Percentiles rank a stretch among this genome's conserved stretches.
Evolutionary conservation across 2,888 invertebrate genomes (phyloP).

Genomic region (Gortyna flavago): DNA sequence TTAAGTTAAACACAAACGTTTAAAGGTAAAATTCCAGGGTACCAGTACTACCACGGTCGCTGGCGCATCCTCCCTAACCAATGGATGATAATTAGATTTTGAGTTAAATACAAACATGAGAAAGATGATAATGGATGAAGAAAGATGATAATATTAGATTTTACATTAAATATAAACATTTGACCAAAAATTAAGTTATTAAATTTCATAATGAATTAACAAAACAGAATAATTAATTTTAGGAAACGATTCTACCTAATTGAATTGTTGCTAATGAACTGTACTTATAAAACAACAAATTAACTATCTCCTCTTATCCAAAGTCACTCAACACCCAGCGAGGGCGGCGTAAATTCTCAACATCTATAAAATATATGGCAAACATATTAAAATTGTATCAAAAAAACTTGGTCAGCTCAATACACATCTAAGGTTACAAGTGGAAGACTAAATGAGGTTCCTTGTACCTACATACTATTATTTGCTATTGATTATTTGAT

Average conservation of each 20-base stretch:
- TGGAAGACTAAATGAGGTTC: slow-evolving; percentile 46
- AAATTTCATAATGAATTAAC: background rate
- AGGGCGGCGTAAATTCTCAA: slow-evolving; percentile 17
- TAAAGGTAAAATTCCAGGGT: too few species aligned
- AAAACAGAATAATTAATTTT: background rate
- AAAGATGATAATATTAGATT: background rate
- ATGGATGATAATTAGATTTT: background rate
- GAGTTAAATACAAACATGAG: background rate
- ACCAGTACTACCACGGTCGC: too few species aligned
- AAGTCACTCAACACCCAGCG: slow-evolving; percentile 17
- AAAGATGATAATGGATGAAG: background rate
- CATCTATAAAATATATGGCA: slow-evolving; percentile 46
- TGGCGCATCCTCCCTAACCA: too few species aligned
- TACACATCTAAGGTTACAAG: slow-evolving; percentile 34
- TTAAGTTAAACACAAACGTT: too few species aligned
- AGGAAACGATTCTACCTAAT: slow-evolving; percentile 4
- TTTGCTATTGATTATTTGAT: slow-evolving; percentile 41
- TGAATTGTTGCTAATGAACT: slow-evolving; percentile 11
- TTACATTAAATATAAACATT: background rate
- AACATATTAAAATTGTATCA: slow-evolving; percentile 34
- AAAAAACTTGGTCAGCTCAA: slow-evolving; percentile 33
- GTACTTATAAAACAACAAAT: slow-evolving; percentile 12
- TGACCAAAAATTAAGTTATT: background rate
- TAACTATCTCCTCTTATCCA: background rate
- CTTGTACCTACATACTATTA: slow-evolving; percentile 33